These are phyloP conservation scores for Chascanopsetta lugubris DNA, from an alignment of 2,113 vertebrate species.

Conservation along the genomic window DNA sequence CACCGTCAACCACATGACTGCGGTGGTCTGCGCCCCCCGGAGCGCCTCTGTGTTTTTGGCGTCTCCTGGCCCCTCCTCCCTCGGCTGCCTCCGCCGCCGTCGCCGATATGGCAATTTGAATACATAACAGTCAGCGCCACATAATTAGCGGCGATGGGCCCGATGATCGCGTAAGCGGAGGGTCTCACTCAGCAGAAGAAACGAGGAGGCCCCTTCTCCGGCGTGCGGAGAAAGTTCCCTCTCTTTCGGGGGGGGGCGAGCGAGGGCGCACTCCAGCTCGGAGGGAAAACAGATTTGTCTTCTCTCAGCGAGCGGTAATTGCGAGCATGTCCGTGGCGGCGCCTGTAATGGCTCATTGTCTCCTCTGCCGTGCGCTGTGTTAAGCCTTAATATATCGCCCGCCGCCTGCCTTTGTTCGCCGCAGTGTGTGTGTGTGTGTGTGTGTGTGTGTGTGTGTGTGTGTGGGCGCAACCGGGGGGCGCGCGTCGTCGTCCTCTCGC, in stretches of 20 bases:
- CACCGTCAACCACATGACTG: slow-evolving; percentile 71
- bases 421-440: slow-evolving; percentile 35
- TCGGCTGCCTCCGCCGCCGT: no score
- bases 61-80: slow-evolving; percentile 15
- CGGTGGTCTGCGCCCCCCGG: slow-evolving; percentile 31
- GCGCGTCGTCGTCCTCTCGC: no score
- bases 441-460: slow-evolving; percentile 37
- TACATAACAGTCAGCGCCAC: slow-evolving; percentile 53
- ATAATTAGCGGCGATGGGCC: slow-evolving; percentile 61
- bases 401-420: slow-evolving; percentile 49
- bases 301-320: slow-evolving; percentile 29
- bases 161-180: slow-evolving; percentile 43
- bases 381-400: slow-evolving; percentile 29
- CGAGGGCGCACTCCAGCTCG: neutral
- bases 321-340: neutral
- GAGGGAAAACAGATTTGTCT: slow-evolving; percentile 8
- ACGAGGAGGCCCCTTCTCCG: slow-evolving; percentile 26
- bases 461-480: slow-evolving; percentile 21
- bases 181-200: slow-evolving; percentile 17
- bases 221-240: slow-evolving; percentile 39
- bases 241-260: slow-evolving; percentile 26
- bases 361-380: slow-evolving; percentile 27
- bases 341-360: slow-evolving; percentile 40
- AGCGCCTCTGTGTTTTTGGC: slow-evolving; percentile 48
- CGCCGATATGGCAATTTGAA: slow-evolving; percentile 61